These are phyloP conservation scores for Oryzias melastigma DNA, from an alignment of 2,113 vertebrate species.

Conservation along the genomic window DNA sequence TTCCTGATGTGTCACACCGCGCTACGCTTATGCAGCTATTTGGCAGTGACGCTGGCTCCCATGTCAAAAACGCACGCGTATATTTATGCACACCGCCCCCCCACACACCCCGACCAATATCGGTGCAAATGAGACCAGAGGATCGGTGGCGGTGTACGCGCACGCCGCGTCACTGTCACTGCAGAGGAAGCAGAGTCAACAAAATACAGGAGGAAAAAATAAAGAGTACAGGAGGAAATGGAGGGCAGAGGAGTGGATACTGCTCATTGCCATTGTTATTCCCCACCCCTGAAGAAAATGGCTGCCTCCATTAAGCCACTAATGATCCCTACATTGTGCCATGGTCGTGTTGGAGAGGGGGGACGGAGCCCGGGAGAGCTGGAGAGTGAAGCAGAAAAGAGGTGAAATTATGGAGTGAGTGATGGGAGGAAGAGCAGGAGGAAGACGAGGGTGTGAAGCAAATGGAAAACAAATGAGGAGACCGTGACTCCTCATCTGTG, in stretches of 20 bases:
- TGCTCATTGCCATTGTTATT: slow-evolving; percentile 63
- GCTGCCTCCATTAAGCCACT: slow-evolving; percentile 70
- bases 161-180: slow-evolving; percentile 46
- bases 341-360: slow-evolving; percentile 33
- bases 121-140: slow-evolving; percentile 63
- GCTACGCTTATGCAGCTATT: slow-evolving; percentile 52
- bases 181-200: slow-evolving; percentile 43
- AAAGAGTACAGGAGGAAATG: slow-evolving; percentile 9
- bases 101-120: slow-evolving; percentile 32
- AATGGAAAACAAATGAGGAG: slow-evolving; percentile 17
- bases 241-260: slow-evolving; percentile 46
- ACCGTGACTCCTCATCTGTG: neutral
- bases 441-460: slow-evolving; percentile 21
- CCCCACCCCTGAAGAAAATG: slow-evolving; percentile 55
- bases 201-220: slow-evolving; percentile 14
- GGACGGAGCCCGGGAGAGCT: slow-evolving; percentile 33
- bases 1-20: slow-evolving; percentile 45
- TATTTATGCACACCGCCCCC: slow-evolving; percentile 35
- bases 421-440: slow-evolving; percentile 38
- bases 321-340: slow-evolving; percentile 68
- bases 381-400: slow-evolving; percentile 42
- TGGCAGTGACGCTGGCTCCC: slow-evolving; percentile 65
- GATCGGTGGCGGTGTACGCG: slow-evolving; percentile 18
- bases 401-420: slow-evolving; percentile 60
- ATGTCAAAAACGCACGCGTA: slow-evolving; percentile 49